Evolutionary conservation across 92 coral and sea anemone species (phyloP).

Genomic region (Phenganax stokvisi): DNA sequence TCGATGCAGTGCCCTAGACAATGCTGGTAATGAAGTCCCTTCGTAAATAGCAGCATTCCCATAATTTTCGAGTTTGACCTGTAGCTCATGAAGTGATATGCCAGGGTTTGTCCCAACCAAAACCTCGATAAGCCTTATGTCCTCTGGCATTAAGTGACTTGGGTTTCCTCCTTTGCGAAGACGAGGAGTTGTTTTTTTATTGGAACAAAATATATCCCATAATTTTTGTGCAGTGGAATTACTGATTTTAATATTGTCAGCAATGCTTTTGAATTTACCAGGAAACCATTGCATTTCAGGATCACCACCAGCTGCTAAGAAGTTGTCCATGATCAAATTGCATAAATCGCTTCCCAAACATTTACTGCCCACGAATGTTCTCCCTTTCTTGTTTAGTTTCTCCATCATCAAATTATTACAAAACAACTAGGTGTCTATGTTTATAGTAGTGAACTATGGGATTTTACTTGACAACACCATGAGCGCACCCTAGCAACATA

Average conservation of each 20-base stretch:
- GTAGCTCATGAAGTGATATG: conserved; percentile 37
- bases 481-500: too few species aligned
- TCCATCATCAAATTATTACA: background rate
- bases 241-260: conserved; percentile 1
- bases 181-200: background rate
- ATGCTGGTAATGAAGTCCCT: conserved; percentile 39
- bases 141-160: conserved; percentile 6
- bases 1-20: conserved; percentile 35
- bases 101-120: conserved; percentile 29
- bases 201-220: conserved; percentile 5
- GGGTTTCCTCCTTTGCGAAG: background rate
- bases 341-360: conserved; percentile 1
- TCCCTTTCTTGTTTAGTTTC: conserved; percentile 5
- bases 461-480: too few species aligned
- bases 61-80: conserved; percentile 28
- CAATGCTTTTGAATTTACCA: background rate
- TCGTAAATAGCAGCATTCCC: conserved; percentile 37
- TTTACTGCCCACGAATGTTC: conserved; percentile 1
- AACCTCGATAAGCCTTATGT: conserved; percentile 29
- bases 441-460: too few species aligned
- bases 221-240: conserved; percentile 4
- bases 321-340: background rate
- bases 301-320: conserved; percentile 9
- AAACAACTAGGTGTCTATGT: too few species aligned
- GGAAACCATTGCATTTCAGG: background rate